Base-by-base conservation (phyloP, 2,113 vertebrate species). In the Mixornis gularis region DNA sequence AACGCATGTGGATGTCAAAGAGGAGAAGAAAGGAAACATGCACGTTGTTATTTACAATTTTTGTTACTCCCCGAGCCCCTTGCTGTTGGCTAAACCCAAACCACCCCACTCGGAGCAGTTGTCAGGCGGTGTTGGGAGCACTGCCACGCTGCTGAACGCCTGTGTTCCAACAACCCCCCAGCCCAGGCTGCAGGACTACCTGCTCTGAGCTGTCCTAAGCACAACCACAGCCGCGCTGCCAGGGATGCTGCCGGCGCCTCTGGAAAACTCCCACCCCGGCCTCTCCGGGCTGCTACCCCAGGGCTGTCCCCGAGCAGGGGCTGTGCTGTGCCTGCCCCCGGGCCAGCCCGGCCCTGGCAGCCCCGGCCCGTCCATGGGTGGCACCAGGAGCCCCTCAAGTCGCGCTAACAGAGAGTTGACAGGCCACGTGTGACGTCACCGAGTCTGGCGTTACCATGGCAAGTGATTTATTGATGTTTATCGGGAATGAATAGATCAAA, bases 401-500 rank as follows among this genome's bases (percentile, higher is more conserved):
- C 96, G 96, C 81, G 81, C 97, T 96, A 95, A 95, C 97, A 95
- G 97, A 96, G 98, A 95, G 96, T 96, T 98, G 97, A 97, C 97
- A 98, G 98, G 97, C 97, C 97, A 97, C 97, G 94, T 80, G 96
- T 98, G 98, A 99, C 98, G 98, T 98, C 98, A 99, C 96, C 70
- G 97, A 97, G 97, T 93, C 97, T 96, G 95, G 97, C 96, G 98
- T 98, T 98, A 97, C 98, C 97, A 98, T 96, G 95, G 97, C 96
- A 90, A 97, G 97, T 98, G 98, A 99, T 99, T 99, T 99, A 99
- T 99, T 98, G 98, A 99, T 98, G 98, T 98, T 99, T 98, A 99
- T 99, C 98, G 98, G 98, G 98, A 99, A 98, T 98, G 98, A 99
- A 99, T 98, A 99, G 99, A 99, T 99, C 99, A 99, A 99, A 99